Evolutionary conservation across 92 coral and sea anemone genomes (phyloP), one percentile per base, ranked within the genome.

Genomic region (Chrysogorgia sp.): DNA sequence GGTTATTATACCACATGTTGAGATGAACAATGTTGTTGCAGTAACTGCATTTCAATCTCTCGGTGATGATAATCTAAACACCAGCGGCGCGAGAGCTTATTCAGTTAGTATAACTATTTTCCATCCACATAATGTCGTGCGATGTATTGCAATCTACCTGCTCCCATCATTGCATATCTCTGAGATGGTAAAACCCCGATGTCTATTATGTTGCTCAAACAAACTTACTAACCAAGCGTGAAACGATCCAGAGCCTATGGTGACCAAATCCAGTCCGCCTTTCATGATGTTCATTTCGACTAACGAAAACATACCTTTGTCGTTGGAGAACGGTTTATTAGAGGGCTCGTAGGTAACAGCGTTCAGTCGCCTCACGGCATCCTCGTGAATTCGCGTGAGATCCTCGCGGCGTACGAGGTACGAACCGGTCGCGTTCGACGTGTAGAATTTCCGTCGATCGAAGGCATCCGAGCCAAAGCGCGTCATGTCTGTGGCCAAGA

Each of bases 381-480:
- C 57, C 19, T 63, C 77, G 33, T 89, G 87, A 21, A 92, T 64
- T 7, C 56, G 59, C 65, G 81, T 67, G 28, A 94, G 61, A 32
- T 79, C 89, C 40, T 81, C 69, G 24, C 59, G 52, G 5, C 84
- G 63, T 24, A 72, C 22, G 2, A 31, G 24, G 59, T 72, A 29
- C 65, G 30, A 29, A 14, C 79, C 79, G n/a, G 79, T 72, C 34
- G 82, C 62, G 34, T 53, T 72, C 9, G 82, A 7, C 58, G 77
- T 80, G 77, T 92, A 90, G 9, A 89, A 77, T 22, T 85, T 77
- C 10, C 69, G 83, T 48, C 91, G 66, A 22, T 48, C 58, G 10
- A 92, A 68, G 1, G 94, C 84, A 68, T 94, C 98, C 34, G 98
- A 89, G 30, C 98, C 98, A 79, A 89, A 89, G n/a, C 81, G 90